Evolutionary conservation across 2,113 vertebrate genomes (phyloP), one percentile per base, ranked within the genome.

Genomic region (Halichoeres trimaculatus): DNA sequence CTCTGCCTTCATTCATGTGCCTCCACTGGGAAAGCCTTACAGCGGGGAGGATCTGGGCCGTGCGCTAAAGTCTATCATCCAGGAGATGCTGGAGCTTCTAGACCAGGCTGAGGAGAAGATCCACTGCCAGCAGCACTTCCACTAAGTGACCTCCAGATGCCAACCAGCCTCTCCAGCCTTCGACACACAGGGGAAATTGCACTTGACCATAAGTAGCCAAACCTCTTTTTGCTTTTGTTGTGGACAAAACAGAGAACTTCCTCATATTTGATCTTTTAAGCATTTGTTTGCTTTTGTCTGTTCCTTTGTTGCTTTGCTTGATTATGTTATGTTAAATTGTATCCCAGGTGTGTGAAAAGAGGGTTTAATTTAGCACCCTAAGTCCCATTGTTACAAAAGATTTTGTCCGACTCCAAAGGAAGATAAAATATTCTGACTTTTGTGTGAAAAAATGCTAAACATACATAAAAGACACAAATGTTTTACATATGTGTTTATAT

Each of bases 1-100:
- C 43, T 97, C 96, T 0, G 97, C 96, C 0, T 99, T 99, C 0
- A 83, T 99, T 4, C 98, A 99, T 0, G 98, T 99, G 52, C 98
- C 98, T 14, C 98, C 97, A 0, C 89, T 99, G 40, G 98, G 95
- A 2, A 96, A 96, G 70, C 98, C 97, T 0, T 98, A 99, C 59
- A 95, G 92, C 0, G 95, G 95, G 0, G 93, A 94, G 70, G 96
- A 97, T 88, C 94, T 99, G 87, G 98, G 96, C n/a, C 75, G 93
- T 5, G 96, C 96, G 0, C 94, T 99, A n/a, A 95, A 92, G 87
- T 95, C 94, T 72, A 94, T 98, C 65, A 90, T 99, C 2, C 94
- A 91, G 48, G 95, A 95, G 64, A 98, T 99, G 95, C 88, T 99
- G 50, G 90, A 93, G 4, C 62, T 96, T 24, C 74, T 96, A 88